A percentile compares a stretch with the other conserved stretches of the same genome.
These are phyloP conservation scores for Malurus cyaneus DNA, from an alignment of 2,113 vertebrate genomes.

Conservation along the genomic window DNA sequence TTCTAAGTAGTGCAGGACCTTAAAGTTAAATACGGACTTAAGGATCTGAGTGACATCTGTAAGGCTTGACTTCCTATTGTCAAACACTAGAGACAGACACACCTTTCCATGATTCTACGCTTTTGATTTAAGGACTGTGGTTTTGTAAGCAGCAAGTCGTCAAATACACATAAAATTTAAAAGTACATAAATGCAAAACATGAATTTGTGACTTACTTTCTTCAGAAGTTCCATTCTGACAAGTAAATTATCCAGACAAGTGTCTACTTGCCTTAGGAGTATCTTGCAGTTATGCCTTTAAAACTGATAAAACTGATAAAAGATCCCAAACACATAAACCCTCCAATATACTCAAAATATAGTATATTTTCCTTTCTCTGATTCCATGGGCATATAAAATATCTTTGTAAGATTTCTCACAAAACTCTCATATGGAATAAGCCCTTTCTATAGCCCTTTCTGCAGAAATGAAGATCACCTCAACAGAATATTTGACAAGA, in stretches of 20 bases:
- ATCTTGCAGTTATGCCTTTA: background rate
- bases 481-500: background rate
- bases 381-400: background rate
- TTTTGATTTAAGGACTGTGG: background rate
- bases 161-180: background rate
- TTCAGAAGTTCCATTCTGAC: background rate
- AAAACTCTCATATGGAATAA: background rate
- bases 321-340: background rate
- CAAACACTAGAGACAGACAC: background rate
- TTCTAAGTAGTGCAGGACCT: background rate
- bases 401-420: background rate
- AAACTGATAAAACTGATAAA: background rate
- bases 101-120: background rate
- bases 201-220: background rate
- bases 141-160: background rate
- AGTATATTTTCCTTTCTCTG: background rate
- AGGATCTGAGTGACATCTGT: background rate
- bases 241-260: background rate
- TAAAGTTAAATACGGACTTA: background rate
- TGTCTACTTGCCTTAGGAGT: background rate
- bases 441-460: background rate
- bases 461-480: background rate
- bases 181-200: background rate
- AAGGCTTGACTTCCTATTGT: background rate
- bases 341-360: background rate